Evolutionary conservation across 2,113 vertebrate species (phyloP).

Genomic region (Lophotis ruficrista): DNA sequence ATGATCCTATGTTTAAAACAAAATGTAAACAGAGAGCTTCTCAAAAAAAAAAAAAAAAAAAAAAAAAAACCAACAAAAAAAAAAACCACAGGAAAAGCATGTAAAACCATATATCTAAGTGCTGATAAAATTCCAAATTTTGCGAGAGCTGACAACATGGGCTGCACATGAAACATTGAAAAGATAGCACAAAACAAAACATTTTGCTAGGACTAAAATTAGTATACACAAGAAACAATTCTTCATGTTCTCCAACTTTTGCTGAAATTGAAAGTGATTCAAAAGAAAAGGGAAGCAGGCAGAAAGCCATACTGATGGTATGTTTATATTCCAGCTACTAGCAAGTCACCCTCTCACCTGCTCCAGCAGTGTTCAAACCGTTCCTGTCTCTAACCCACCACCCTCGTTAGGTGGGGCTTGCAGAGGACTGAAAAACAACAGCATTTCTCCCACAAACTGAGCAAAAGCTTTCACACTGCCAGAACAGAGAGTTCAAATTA

Average conservation of each 20-base stretch:
- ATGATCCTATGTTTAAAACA: not conserved
- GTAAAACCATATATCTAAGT: accelerated
- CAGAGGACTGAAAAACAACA: not conserved
- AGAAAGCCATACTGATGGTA: not conserved
- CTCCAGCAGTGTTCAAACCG: not conserved
- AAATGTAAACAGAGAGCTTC: not conserved
- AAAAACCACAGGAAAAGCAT: not conserved
- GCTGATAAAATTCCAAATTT: not conserved
- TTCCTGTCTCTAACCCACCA: not conserved
- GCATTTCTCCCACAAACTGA: not conserved
- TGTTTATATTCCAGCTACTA: not conserved
- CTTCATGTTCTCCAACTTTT: not conserved
- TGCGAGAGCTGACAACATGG: not conserved
- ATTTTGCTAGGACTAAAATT: not conserved
- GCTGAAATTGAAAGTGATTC: not conserved
- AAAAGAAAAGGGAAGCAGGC: not conserved
- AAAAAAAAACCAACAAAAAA: not conserved
- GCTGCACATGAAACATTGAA: not conserved
- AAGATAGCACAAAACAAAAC: not conserved
- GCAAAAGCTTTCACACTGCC: not conserved
- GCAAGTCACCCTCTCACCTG: not conserved
- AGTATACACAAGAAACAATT: not conserved
- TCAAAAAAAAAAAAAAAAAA: not conserved
- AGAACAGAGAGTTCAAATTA: not conserved
- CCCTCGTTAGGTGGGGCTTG: not conserved